Evolutionary conservation across 2,888 invertebrate species (phyloP).

Genomic region (Carpatolechia fugitivella): DNA sequence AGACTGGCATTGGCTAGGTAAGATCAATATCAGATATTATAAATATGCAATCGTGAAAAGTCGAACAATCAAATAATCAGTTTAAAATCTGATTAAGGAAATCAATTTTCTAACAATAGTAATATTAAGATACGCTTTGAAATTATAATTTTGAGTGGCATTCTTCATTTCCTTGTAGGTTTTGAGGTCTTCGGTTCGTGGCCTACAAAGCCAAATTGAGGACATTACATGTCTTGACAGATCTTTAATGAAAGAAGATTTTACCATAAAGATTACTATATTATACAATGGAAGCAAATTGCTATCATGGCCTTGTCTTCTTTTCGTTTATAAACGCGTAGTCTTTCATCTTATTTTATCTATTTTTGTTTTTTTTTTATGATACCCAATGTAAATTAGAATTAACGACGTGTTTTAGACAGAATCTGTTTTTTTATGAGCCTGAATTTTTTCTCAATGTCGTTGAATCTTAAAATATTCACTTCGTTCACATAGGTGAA

Average conservation of each 20-base stretch:
- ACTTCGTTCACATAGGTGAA: background rate
- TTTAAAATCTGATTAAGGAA: too few relatives aligned
- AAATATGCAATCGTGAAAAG: too few relatives aligned
- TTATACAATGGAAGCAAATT: background rate
- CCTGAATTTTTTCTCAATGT: conserved; percentile 31
- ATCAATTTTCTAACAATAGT: too few relatives aligned
- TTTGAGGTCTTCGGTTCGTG: conserved; percentile 53
- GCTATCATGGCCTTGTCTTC: conserved; percentile 7
- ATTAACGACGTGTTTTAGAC: conserved; percentile 26
- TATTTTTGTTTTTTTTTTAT: conserved; percentile 29
- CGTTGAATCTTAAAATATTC: conserved; percentile 17
- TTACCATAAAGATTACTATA: background rate
- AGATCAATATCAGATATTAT: background rate
- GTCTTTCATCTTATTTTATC: conserved; percentile 6
- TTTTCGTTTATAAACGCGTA: background rate
- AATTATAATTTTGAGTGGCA: conserved; percentile 49
- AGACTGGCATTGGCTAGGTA: background rate
- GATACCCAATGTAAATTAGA: conserved; percentile 23
- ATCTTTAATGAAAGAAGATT: background rate
- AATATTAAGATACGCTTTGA: conserved; percentile 38
- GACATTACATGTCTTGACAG: conserved; percentile 27
- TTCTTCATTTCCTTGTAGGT: conserved; percentile 56
- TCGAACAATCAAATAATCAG: too few relatives aligned
- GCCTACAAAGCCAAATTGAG: conserved; percentile 49
- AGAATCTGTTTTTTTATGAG: conserved; percentile 26